Evolutionary conservation across 2,113 vertebrate species (phyloP).

Genomic region (Varanus salvator): DNA sequence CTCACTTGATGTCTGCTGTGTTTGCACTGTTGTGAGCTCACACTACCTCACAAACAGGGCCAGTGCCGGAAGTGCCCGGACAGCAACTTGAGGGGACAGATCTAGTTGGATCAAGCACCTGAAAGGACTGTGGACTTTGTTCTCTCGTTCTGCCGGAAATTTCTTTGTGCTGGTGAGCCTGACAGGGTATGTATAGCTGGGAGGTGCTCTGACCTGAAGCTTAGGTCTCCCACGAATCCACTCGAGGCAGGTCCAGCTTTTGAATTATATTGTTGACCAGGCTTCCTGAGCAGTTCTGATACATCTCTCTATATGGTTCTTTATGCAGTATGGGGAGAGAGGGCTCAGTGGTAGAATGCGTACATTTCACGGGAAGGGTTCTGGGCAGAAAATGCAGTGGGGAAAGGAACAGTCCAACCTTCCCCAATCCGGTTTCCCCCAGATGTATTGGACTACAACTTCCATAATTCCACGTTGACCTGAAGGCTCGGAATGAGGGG

Average conservation of each 20-base stretch:
- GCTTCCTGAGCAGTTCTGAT: not conserved
- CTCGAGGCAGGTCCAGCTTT: not conserved
- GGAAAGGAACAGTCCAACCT: not conserved
- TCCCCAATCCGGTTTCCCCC: no score
- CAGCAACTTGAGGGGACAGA: not conserved
- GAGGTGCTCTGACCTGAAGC: not conserved
- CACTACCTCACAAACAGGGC: constrained; percentile 7
- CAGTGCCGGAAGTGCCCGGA: not conserved
- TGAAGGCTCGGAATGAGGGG: no score
- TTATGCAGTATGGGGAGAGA: not conserved
- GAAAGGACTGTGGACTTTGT: not conserved
- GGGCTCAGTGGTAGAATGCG: not conserved
- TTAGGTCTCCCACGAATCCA: not conserved
- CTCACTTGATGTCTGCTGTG: not conserved
- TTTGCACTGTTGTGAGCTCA: constrained; percentile 17
- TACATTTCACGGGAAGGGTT: not conserved
- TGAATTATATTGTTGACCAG: not conserved
- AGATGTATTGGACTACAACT: no score
- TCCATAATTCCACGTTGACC: no score
- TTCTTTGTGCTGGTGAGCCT: not conserved
- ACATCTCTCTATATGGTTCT: not conserved
- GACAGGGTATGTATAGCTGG: not conserved
- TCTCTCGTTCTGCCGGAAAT: not conserved
- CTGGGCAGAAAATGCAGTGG: not conserved
- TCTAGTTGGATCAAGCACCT: not conserved